Base-by-base conservation (phyloP, 1,140 invertebrate genomes). In the Eulimnadia texana region DNA sequence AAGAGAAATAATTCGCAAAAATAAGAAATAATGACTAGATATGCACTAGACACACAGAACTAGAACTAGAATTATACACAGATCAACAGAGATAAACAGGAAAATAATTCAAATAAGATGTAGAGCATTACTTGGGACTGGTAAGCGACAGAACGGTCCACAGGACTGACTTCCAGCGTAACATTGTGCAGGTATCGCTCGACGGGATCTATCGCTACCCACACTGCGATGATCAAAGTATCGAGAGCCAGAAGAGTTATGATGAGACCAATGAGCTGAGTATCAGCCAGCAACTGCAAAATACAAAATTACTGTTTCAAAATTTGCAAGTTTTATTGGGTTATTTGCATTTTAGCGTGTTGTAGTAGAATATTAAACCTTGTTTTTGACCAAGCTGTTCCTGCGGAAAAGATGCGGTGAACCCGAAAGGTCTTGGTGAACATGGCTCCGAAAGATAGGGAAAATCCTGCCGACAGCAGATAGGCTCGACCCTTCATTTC, bases 401-500 rank as follows among this genome's bases (percentile, higher is more conserved):
- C 82, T 56, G 82, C 76, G 6, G 82, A 86, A 71, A 92, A 91
- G 70, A 92, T 89, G 64, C 86, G 77, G 73, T 92, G 88, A 33
- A 92, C 87, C 58, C 88, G 74, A 70, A 90, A 91, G 0, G 88
- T 91, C 73, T 92, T 92, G 1, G 87, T 86, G 71, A 91, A 90
- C 84, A 91, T 90, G 6, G 88, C 89, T 23, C 89, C 89, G 69
- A 91, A 92, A 23, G 87, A 85, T 53, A 92, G 70, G 0, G 88
- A 90, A 71, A 90, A 91, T 25, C 88, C 89, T 33, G 85, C 84
- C 11, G 87, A 89, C n/a, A 92, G 74, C 27, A 92, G 75, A 73
- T 88, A 90, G 25, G 90, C 89, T 69, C 88, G 80, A 42, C 85
- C 82, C 90, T 94, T 74, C 19, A 75, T 19, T 23, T 16, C 3